phyloP scores from a whole-genome alignment of 2,888 invertebrate genomes.

The Cheilosia variabilis region DNA sequence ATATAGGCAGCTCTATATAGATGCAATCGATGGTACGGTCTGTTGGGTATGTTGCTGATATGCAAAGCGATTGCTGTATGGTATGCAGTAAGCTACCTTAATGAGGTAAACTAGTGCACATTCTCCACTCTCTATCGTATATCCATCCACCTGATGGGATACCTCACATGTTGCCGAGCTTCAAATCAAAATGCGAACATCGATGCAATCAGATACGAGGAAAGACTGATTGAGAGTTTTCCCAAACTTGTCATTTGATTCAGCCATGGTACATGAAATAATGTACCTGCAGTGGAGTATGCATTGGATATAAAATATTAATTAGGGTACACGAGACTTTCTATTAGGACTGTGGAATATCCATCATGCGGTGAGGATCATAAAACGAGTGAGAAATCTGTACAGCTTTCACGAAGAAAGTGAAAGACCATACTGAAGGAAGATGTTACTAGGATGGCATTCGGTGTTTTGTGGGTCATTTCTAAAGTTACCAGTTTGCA shows the following conservation, averaged over 20 bases:
- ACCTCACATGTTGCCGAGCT: conserved; percentile 26
- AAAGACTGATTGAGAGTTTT: conserved; percentile 59
- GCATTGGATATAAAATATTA: conserved; percentile 59
- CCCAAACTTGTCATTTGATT: conserved; percentile 50
- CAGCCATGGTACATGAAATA: conserved; percentile 14
- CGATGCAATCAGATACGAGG: conserved; percentile 16
- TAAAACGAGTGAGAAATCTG: conserved; percentile 54
- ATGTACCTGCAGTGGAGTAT: conserved; percentile 26
- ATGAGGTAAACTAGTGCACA: conserved; percentile 63
- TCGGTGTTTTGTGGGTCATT: no score
- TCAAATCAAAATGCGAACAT: conserved; percentile 43
- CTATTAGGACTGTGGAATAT: conserved; percentile 22
- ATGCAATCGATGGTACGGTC: conserved; percentile 35
- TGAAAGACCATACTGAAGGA: not conserved
- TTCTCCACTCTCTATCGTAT: conserved; percentile 37
- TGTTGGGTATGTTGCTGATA: conserved; percentile 41
- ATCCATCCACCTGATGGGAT: conserved; percentile 36
- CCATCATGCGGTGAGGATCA: conserved; percentile 8
- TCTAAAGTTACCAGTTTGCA: no score
- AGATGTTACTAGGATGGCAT: not conserved
- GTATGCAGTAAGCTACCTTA: conserved; percentile 57
- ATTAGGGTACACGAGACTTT: conserved; percentile 52
- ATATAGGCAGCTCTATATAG: conserved; percentile 22
- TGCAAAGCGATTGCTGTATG: conserved; percentile 57
- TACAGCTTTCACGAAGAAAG: conserved; percentile 49